Conservation (phyloP, 1,140 invertebrate species). For the Plodia interpunctella region DNA sequence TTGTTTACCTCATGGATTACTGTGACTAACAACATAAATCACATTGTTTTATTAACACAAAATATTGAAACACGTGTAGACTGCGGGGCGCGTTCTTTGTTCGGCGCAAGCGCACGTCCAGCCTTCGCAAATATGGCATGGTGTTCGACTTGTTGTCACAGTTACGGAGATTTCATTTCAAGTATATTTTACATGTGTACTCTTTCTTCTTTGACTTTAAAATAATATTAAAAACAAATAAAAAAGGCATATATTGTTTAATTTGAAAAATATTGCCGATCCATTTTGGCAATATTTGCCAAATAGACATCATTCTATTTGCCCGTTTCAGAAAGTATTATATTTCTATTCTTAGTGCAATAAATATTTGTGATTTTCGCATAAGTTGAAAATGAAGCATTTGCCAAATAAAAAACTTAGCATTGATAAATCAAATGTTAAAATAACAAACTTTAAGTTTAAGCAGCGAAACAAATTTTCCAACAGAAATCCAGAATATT, state of each 20-base stretch:
- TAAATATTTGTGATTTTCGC: no score
- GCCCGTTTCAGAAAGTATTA: no score
- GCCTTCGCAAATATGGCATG: background rate
- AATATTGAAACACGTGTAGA: background rate
- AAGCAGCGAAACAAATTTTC: background rate
- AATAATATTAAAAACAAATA: no score
- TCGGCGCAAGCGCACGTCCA: background rate
- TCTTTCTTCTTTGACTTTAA: background rate
- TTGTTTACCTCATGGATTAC: background rate
- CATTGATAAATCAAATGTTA: no score
- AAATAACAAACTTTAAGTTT: no score
- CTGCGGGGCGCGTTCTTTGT: background rate
- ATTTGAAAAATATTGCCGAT: no score
- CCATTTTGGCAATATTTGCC: no score
- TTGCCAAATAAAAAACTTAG: no score
- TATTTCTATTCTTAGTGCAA: no score
- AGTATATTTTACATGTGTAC: background rate
- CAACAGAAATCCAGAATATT: background rate
- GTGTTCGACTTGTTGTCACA: background rate
- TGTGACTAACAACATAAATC: background rate
- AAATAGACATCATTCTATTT: no score
- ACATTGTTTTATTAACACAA: background rate
- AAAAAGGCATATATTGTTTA: background rate
- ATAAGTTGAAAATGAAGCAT: no score
- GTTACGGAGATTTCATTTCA: background rate